These are phyloP conservation scores for Clanis bilineata DNA, from an alignment of 2,888 invertebrate species.

Conservation along the genomic window DNA sequence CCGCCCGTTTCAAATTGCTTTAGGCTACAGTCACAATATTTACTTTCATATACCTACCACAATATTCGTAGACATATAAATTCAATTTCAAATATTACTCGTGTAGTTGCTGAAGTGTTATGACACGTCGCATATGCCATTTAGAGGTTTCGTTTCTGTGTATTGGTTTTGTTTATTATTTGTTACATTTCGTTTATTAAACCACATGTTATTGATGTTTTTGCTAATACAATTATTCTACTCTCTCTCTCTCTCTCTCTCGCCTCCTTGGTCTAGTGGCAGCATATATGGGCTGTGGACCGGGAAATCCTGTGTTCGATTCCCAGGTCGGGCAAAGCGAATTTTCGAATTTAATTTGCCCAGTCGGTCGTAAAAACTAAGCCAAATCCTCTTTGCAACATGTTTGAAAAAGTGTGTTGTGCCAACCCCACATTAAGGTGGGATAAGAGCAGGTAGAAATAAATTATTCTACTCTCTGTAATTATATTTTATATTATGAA, in stretches of 20 bases:
- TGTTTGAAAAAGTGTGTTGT: no score
- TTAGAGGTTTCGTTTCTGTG: background rate
- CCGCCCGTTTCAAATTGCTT: constrained; percentile 78
- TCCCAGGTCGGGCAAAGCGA: no score
- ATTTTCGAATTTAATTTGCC: no score
- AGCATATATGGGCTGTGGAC: no score
- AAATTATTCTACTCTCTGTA: no score
- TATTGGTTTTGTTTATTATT: background rate
- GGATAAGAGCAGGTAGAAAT: no score
- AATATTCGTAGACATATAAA: constrained; percentile 63
- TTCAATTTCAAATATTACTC: constrained; percentile 45
- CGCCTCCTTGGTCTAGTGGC: no score
- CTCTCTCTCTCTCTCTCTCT: no score
- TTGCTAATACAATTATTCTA: background rate
- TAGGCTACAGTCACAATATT: constrained; percentile 76
- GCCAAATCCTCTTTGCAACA: no score
- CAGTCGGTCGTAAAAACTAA: no score
- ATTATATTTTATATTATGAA: background rate
- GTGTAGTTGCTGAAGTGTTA: constrained; percentile 1
- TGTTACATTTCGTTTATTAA: constrained; percentile 3
- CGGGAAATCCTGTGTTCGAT: no score
- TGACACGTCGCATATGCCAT: constrained; percentile 10
- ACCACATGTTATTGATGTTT: background rate
- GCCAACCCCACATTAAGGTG: no score
- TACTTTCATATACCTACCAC: constrained; percentile 61